Evolutionary conservation across 2,888 invertebrate genomes (phyloP).

Genomic region (Metellina segmentata): DNA sequence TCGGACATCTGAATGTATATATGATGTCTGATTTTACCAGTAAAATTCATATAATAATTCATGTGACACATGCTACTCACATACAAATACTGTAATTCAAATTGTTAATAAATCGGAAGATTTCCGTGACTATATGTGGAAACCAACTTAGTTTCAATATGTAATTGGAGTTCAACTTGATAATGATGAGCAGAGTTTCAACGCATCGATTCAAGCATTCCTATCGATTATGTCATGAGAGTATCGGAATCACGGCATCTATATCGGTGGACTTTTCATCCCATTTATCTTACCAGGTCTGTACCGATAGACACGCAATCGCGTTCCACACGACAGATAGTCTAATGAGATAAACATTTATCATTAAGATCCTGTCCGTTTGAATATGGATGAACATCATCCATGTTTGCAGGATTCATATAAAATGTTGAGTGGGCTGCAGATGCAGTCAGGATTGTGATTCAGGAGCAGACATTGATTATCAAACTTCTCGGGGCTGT

Average conservation of each 20-base stretch:
- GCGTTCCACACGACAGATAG: slow-evolving; percentile 2
- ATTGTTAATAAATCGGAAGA: not conserved
- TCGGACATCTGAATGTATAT: not conserved
- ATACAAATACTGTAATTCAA: too few relatives aligned
- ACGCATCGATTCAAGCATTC: not conserved
- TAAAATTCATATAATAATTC: too few relatives aligned
- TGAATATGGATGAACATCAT: slow-evolving; percentile 15
- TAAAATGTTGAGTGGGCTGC: not conserved
- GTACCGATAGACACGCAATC: slow-evolving; percentile 11
- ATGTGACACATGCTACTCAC: too few relatives aligned
- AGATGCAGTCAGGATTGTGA: not conserved
- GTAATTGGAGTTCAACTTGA: not conserved
- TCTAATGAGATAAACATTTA: slow-evolving; percentile 34
- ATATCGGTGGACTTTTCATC: slow-evolving; percentile 32
- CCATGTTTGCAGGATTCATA: slow-evolving; percentile 25
- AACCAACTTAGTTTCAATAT: not conserved
- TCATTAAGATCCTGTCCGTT: slow-evolving; percentile 38
- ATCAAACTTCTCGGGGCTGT: not conserved
- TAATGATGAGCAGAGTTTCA: not conserved
- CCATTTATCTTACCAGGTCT: not conserved
- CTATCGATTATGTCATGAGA: not conserved
- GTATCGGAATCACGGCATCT: slow-evolving; percentile 26
- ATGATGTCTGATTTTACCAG: not conserved
- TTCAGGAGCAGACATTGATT: slow-evolving; percentile 4
- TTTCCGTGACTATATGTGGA: not conserved